Percentiles rank a stretch among this genome's conserved stretches.
These are phyloP conservation scores for Bursaphelenchus okinawaensis DNA, from an alignment of 2,888 invertebrate genomes.

Conservation along the genomic window DNA sequence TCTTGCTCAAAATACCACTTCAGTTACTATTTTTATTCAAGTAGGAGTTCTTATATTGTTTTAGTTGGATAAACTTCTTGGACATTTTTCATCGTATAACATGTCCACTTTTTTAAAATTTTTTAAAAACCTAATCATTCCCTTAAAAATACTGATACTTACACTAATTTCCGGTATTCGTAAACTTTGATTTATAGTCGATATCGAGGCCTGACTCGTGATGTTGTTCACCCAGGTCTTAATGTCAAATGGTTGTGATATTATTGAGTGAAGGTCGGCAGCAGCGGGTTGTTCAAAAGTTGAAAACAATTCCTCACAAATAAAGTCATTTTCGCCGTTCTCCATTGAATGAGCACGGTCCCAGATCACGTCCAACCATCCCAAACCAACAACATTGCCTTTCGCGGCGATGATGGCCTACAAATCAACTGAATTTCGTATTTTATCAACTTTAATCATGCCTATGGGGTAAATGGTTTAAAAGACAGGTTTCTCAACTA, in stretches of 20 bases:
- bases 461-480: too few species aligned
- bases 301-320: not conserved
- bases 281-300: not conserved
- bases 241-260: not conserved
- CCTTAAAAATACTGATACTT: not conserved
- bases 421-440: too few species aligned
- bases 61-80: too few species aligned
- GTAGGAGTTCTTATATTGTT: too few species aligned
- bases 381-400: not conserved
- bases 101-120: too few species aligned
- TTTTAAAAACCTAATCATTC: not conserved
- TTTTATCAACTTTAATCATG: too few species aligned
- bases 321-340: not conserved
- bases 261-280: not conserved
- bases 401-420: not conserved
- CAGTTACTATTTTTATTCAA: too few species aligned
- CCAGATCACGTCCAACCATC: not conserved
- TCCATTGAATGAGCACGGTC: not conserved
- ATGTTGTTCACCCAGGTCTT: not conserved
- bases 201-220: not conserved
- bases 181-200: not conserved
- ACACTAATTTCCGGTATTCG: too few species aligned
- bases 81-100: not conserved
- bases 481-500: too few species aligned
- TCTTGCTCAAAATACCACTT: too few species aligned